phyloP scores from a whole-genome alignment of 2,888 invertebrate genomes.

The Nomada goodeniana region DNA sequence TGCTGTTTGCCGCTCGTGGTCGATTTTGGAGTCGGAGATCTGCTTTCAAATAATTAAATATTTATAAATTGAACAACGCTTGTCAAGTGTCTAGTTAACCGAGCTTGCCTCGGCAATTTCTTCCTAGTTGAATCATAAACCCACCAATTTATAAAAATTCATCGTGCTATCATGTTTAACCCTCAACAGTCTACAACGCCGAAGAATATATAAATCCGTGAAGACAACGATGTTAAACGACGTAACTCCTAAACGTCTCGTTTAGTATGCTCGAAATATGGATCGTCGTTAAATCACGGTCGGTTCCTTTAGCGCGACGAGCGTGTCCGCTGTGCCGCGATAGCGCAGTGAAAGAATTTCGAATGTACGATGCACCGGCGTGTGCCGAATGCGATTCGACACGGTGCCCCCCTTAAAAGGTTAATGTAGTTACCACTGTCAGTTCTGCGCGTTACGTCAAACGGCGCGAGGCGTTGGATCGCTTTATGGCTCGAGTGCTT shows the following conservation, averaged over 20 bases:
- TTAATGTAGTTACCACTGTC: conserved; percentile 64
- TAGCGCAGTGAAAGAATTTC: conserved; percentile 48
- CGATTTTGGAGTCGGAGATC: no score
- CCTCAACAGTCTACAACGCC: no score
- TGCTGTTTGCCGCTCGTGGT: no score
- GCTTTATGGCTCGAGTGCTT: conserved; percentile 13
- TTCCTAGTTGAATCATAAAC: no score
- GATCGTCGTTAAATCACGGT: conserved; percentile 54
- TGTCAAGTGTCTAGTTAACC: no score
- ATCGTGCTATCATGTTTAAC: no score
- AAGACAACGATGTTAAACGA: conserved; percentile 25
- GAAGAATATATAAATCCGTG: not conserved
- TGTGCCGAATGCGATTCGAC: conserved; percentile 66
- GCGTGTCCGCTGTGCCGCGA: conserved; percentile 2
- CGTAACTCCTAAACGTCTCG: not conserved
- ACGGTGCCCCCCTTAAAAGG: conserved; percentile 57
- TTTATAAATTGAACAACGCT: no score
- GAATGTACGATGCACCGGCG: conserved; percentile 56
- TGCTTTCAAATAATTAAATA: no score
- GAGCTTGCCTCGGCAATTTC: no score
- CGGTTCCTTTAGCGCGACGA: conserved; percentile 54
- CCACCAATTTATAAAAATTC: no score
- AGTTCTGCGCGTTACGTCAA: conserved; percentile 55
- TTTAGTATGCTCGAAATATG: conserved; percentile 48
- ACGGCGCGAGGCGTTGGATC: conserved; percentile 11